Percentiles rank a stretch among this genome's conserved stretches.
These are phyloP conservation scores for Megaceryle torquata DNA, from an alignment of 2,113 vertebrate genomes.

Conservation along the genomic window DNA sequence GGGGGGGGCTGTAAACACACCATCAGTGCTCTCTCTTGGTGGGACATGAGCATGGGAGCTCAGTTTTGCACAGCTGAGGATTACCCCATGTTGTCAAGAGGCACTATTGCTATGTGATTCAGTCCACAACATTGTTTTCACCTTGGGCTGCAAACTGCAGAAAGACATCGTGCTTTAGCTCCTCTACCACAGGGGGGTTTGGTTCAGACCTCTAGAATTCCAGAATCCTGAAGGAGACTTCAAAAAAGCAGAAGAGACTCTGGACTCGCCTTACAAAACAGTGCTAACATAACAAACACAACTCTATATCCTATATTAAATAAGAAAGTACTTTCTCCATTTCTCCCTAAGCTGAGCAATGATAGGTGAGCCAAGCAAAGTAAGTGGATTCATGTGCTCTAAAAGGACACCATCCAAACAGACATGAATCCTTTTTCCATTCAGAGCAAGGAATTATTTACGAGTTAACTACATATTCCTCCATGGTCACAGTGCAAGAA, in stretches of 20 bases:
- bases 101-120: neutral
- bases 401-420: neutral
- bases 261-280: neutral
- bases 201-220: neutral
- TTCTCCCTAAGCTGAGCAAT: neutral
- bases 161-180: neutral
- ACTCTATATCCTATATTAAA: neutral
- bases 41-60: neutral
- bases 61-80: neutral
- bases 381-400: neutral
- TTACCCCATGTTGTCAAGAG: accelerated
- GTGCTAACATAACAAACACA: neutral
- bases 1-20: neutral
- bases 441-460: conserved; percentile 10
- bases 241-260: neutral
- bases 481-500: neutral
- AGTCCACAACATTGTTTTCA: neutral
- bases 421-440: neutral
- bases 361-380: neutral
- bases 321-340: neutral
- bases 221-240: neutral
- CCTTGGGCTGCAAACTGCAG: neutral
- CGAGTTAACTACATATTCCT: neutral
- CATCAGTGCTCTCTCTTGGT: neutral
- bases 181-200: neutral